Conservation (phyloP, 1,140 invertebrate genomes). For the Eulimnadia texana region DNA sequence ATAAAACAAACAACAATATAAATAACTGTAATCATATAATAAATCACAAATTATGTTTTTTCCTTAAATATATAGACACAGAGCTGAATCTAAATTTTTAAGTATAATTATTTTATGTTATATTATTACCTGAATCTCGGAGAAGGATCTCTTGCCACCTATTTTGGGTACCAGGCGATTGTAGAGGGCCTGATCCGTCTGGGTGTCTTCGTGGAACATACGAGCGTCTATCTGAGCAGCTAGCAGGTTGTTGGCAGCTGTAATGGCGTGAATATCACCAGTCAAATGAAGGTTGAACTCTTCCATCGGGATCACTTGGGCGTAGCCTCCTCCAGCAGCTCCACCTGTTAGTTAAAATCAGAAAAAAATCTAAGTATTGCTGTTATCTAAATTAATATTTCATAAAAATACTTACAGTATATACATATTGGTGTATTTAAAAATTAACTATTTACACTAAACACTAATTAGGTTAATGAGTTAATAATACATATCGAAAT, state of each 20-base stretch:
- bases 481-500: no score
- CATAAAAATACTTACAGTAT: neutral
- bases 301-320: conserved; percentile 94
- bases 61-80: no score
- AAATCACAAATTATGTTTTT: neutral
- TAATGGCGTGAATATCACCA: conserved; percentile 96
- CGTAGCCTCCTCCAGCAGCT: conserved; percentile 88
- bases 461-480: no score
- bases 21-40: neutral
- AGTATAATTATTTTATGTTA: neutral
- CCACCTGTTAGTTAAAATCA: no score
- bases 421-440: neutral
- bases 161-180: conserved; percentile 68
- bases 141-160: conserved; percentile 63
- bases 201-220: conserved; percentile 88
- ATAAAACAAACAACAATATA: neutral
- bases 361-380: no score
- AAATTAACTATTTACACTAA: conserved; percentile 11
- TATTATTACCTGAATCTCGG: conserved; percentile 39
- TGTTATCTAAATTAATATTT: neutral
- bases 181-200: conserved; percentile 72
- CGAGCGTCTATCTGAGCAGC: conserved; percentile 87
- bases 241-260: conserved; percentile 92
- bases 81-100: neutral
- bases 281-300: conserved; percentile 98